Conservation (phyloP, 2,797 vertebrate genomes). For the Botia kubotai region DNA sequence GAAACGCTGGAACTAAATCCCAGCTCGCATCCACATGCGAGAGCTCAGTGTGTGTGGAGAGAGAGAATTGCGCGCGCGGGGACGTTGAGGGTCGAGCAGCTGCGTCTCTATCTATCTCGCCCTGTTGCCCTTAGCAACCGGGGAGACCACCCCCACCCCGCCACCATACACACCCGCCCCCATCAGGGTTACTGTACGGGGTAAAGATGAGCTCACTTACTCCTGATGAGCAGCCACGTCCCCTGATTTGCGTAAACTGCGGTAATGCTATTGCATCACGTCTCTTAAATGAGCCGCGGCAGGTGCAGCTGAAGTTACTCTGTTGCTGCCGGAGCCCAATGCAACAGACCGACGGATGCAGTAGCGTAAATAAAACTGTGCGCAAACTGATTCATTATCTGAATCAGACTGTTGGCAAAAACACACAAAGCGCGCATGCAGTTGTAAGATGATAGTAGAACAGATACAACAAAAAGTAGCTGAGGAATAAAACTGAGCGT, state of each 20-base stretch:
- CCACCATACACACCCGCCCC: conserved; percentile 49
- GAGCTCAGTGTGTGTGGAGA: conserved; percentile 59
- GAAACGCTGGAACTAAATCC: conserved; percentile 78
- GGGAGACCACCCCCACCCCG: conserved; percentile 62
- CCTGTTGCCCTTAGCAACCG: conserved; percentile 79
- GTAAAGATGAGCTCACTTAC: conserved; percentile 59
- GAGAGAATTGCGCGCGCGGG: conserved; percentile 77
- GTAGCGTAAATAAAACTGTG: conserved; percentile 6
- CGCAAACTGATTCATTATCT: conserved; percentile 36
- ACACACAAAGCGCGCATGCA: neutral
- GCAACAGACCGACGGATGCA: neutral
- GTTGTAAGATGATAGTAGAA: conserved; percentile 5
- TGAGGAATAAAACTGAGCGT: conserved; percentile 11
- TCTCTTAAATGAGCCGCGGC: conserved; percentile 12
- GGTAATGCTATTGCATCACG: conserved; percentile 8
- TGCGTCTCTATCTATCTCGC: conserved; percentile 66
- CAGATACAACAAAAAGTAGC: conserved; percentile 4
- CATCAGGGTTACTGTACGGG: conserved; percentile 59
- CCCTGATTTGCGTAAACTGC: conserved; percentile 41
- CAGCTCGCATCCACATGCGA: conserved; percentile 66
- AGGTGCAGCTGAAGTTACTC: neutral
- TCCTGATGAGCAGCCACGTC: conserved; percentile 48
- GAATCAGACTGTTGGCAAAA: conserved; percentile 16
- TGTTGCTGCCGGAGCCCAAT: conserved; percentile 3
- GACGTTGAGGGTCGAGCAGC: conserved; percentile 67